A percentile compares a stretch with the other conserved stretches of the same genome.
Conservation (phyloP, 2,113 vertebrate genomes). For the Leucosticte australis region DNA sequence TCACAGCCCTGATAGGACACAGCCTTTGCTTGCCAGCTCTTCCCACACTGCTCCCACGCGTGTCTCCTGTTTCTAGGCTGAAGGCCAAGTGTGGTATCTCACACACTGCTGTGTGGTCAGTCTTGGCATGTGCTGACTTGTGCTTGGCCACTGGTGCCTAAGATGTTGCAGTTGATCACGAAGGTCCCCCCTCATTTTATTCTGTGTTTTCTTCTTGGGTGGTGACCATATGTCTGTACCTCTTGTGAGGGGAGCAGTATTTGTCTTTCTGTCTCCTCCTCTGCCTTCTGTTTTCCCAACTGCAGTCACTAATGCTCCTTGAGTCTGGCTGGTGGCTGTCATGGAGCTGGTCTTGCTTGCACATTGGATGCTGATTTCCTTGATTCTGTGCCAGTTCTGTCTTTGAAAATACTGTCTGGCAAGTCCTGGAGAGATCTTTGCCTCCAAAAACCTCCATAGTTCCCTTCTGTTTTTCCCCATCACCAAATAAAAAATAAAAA, state of each 20-base stretch:
- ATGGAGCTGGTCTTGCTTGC: not conserved
- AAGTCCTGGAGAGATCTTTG: not conserved
- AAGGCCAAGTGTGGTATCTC: not conserved
- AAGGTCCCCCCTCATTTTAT: not conserved
- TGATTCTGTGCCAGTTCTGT: not conserved
- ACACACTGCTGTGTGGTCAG: not conserved
- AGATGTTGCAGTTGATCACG: not conserved
- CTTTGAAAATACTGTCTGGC: slow-evolving; percentile 1
- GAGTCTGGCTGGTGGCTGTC: not conserved
- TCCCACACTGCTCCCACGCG: not conserved
- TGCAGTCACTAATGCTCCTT: not conserved
- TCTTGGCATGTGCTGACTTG: not conserved
- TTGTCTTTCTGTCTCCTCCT: not conserved
- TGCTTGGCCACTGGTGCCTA: not conserved
- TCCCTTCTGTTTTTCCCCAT: slow-evolving; percentile 2
- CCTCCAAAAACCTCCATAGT: not conserved
- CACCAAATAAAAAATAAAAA: not conserved
- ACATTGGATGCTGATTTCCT: not conserved
- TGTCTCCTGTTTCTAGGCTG: not conserved
- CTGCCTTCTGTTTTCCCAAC: not conserved
- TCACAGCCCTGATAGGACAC: not conserved
- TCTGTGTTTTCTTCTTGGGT: not conserved
- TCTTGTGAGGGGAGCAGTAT: not conserved
- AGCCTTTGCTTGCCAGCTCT: not conserved
- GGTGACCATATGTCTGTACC: not conserved